Evolutionary conservation across 2,888 invertebrate genomes (phyloP).

Genomic region (Phanerotoma sp.): DNA sequence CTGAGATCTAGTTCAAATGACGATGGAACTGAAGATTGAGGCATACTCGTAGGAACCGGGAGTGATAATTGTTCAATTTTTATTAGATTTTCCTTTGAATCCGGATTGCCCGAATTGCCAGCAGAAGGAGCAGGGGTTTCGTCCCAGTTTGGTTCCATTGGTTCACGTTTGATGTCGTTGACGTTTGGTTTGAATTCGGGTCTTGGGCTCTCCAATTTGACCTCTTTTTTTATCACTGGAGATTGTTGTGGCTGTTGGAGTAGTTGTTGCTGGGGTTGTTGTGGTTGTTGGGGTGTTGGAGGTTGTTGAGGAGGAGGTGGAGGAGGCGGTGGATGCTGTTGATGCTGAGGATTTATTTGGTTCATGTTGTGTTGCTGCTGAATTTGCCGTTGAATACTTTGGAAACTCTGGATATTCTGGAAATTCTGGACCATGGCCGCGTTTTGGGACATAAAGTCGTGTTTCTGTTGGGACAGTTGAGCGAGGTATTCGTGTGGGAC

Average conservation of each 20-base stretch:
- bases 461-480: slow-evolving; percentile 52
- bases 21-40: slow-evolving; percentile 40
- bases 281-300: slow-evolving; percentile 35
- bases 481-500: slow-evolving; percentile 46
- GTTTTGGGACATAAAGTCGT: slow-evolving; percentile 54
- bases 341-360: slow-evolving; percentile 41
- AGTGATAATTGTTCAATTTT: slow-evolving; percentile 29
- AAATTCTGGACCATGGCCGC: slow-evolving; percentile 42
- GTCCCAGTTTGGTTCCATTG: slow-evolving; percentile 34
- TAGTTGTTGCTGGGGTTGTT: slow-evolving; percentile 33
- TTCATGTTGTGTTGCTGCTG: slow-evolving; percentile 51
- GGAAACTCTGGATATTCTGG: slow-evolving; percentile 50
- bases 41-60: slow-evolving; percentile 43
- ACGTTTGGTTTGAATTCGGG: slow-evolving; percentile 33
- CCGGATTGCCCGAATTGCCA: neutral
- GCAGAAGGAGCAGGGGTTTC: too few relatives aligned
- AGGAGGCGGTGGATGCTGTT: too few relatives aligned
- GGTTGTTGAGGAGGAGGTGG: slow-evolving; percentile 32
- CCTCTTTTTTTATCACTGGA: slow-evolving; percentile 40
- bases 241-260: slow-evolving; percentile 32
- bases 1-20: slow-evolving; percentile 52
- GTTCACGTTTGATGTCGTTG: slow-evolving; percentile 48
- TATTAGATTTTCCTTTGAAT: neutral
- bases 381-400: slow-evolving; percentile 53
- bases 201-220: slow-evolving; percentile 46